These are phyloP conservation scores for Lottia gigantea DNA, from an alignment of 2,888 invertebrate species.

Conservation along the genomic window DNA sequence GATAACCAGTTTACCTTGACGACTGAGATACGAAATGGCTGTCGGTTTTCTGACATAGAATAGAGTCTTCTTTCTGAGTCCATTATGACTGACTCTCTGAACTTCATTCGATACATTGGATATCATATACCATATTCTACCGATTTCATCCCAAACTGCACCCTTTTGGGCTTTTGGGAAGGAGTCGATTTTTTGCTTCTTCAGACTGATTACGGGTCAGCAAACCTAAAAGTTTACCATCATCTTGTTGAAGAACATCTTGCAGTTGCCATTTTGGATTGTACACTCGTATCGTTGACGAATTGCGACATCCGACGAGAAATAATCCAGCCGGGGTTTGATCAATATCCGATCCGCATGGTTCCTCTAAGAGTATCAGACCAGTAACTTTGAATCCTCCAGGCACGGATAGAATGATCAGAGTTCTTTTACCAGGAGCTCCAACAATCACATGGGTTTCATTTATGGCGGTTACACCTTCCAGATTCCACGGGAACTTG, in stretches of 20 bases:
- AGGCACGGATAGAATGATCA: background rate
- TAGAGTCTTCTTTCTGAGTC: background rate
- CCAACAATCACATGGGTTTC: background rate
- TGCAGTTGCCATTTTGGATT: background rate
- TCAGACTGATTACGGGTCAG: background rate
- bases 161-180: background rate
- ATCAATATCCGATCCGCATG: background rate
- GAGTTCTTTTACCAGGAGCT: background rate
- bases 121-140: background rate
- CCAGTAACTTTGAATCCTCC: background rate
- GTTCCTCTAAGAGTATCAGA: background rate
- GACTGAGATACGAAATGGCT: background rate
- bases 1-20: background rate
- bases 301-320: background rate
- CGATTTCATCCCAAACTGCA: background rate
- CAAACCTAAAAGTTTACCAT: background rate
- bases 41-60: background rate
- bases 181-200: background rate
- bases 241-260: background rate
- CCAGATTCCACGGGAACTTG: background rate
- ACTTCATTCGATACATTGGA: background rate
- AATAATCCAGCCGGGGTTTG: background rate
- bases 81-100: background rate
- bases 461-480: background rate
- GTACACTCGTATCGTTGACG: background rate